Evolutionary conservation across 2,797 vertebrate species (phyloP), one percentile per base, ranked within the genome.

Genomic region (Liasis olivaceus): DNA sequence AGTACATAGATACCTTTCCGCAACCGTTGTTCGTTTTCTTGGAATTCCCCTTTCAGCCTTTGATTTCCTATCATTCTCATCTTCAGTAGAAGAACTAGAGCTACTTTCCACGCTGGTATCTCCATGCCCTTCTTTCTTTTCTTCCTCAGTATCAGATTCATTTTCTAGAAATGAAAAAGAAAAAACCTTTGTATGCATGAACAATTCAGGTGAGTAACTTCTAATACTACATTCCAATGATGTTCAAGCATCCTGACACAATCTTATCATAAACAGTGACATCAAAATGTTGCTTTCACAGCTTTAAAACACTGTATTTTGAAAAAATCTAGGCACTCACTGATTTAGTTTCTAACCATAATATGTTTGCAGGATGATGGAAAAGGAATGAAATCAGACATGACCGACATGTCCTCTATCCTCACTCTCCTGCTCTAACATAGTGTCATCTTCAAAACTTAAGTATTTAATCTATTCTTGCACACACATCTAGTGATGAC

Each of bases 51-150:
- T 97, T 94, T 98, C 97, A 86, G 95, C 93, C 24, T 97, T 98
- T 0, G 97, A 97, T 69, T 98, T 97, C 28, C 97, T 97, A 62
- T 97, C 96, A 93, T 97, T 97, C 24, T 96, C 96, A 81, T 97
- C 98, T 84, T 98, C 98, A 86, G 97, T 98, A 92, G 97, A 98
- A 87, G 98, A 98, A 95, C 94, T 97, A 47, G 84, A 95, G 58
- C 96, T 96, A 92, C 96, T 97, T 26, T 97, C 97, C 64, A 93
- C 94, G 85, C 97, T 98, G 93, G 97, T 98, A 22, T 96, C 96
- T 0, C 97, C 98, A 36, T 97, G 96, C 5, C 86, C 94, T 42
- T 91, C 91, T 84, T 96, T 97, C 96, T 98, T 98, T 97, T 95
- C 98, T 94, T 95, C 97, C 95, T 95, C 98, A 88, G 98, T 98